Evolutionary conservation across 2,797 vertebrate species (phyloP).

Genomic region (Zenarchopterus dispar): DNA sequence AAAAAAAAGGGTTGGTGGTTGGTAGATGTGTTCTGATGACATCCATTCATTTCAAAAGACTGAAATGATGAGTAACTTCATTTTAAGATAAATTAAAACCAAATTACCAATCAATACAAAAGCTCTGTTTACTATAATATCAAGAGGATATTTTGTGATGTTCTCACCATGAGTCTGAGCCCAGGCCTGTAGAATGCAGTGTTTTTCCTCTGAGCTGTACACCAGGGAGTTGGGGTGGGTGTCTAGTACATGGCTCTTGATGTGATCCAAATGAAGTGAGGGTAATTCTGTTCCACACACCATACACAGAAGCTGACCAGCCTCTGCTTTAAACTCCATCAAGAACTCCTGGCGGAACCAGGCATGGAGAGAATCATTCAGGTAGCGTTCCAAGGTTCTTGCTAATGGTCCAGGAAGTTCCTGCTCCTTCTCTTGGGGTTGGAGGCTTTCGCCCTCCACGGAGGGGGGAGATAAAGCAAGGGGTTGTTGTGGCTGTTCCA

Average conservation of each 20-base stretch:
- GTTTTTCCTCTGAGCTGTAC: conserved; percentile 88
- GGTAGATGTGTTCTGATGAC: too few relatives aligned
- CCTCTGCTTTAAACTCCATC: conserved; percentile 92
- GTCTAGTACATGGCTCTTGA: conserved; percentile 90
- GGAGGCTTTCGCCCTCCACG: conserved; percentile 40
- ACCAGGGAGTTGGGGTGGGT: conserved; percentile 89
- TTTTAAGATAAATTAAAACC: too few relatives aligned
- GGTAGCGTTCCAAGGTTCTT: conserved; percentile 86
- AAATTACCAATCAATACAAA: too few relatives aligned
- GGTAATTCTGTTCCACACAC: conserved; percentile 87
- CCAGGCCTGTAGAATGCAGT: conserved; percentile 90
- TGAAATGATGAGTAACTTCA: too few relatives aligned
- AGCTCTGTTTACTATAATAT: too few relatives aligned
- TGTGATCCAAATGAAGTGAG: conserved; percentile 91
- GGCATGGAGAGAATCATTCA: conserved; percentile 91
- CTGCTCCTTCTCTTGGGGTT: conserved; percentile 51
- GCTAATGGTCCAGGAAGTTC: conserved; percentile 68
- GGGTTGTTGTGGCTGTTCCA: conserved; percentile 47
- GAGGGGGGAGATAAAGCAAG: conserved; percentile 41
- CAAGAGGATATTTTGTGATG: neutral
- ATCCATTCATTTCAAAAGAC: too few relatives aligned
- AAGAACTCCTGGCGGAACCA: conserved; percentile 94
- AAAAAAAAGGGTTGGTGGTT: too few relatives aligned
- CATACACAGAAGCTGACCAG: conserved; percentile 89
- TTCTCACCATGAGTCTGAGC: conserved; percentile 79